Evolutionary conservation across 2,888 invertebrate species (phyloP), one percentile per base, ranked within the genome.

Genomic region (Acanthosepion pharaonis): DNA sequence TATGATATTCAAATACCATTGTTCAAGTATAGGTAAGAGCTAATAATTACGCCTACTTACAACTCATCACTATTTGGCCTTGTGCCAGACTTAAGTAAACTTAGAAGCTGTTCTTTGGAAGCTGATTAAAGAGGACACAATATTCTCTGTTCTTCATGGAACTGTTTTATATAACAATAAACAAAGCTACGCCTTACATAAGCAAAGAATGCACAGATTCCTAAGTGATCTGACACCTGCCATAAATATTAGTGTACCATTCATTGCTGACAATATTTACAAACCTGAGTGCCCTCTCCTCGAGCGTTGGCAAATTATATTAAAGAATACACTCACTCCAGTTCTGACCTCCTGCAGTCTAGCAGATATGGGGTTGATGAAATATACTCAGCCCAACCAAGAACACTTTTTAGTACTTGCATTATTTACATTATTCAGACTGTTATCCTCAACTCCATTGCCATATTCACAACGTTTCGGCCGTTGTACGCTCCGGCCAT

Each of bases 171-270:
- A 78, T 78, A 33, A 78, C 78, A 78, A 78, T 78, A 78, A 78
- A 78, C 78, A 78, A 78, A 33, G 78, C 33, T n/a, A n/a, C n/a
- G 11, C 78, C 78, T 78, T 78, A 78, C 5, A 78, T 78, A 78
- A 78, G 33, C 78, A 78, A 78, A 18, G 15, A n/a, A 15, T 78
- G 18, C 33, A 78, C 78, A 78, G 78, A 78, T n/a, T 78, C n/a
- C 78, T 78, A 78, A 78, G 78, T 78, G 78, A 78, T 78, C 78
- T 78, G 11, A 78, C 78, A 78, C 78, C 78, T 78, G 33, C 78
- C 78, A 78, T 78, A 78, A n/a, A 78, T 78, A 78, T 78, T 78
- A 78, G 78, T n/a, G n/a, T 78, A 78, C n/a, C 15, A 78, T 78
- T 78, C 78, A 78, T n/a, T 78, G 15, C 78, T 11, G 20, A 28